Base-by-base conservation (phyloP, 2,888 invertebrate species). In the Platerodrilus igneus region DNA sequence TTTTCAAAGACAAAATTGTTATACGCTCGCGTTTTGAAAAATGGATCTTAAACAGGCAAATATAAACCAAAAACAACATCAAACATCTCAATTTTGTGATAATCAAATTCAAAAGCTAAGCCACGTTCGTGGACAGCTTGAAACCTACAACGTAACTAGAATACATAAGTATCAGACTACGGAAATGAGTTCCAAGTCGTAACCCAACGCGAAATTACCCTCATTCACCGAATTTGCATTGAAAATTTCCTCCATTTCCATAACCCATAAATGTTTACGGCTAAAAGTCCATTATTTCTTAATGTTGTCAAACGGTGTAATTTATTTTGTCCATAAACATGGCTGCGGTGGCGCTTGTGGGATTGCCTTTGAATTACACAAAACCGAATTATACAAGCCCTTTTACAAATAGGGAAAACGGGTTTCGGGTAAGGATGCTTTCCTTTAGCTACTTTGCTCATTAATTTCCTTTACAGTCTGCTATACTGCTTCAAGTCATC, bases 241-340 rank as follows among this genome's bases (percentile, higher is more conserved):
- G 47, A 47, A 53, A 51, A 52, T 51, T 50, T 43, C 46, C 45
- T 31, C 44, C 27, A 54, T 53, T 53, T 55, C 54, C 56, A 55
- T 56, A 55, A 57, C 48, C 50, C 50, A 53, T 56, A 56, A 57
- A 55, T 56, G 47, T 47, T 49, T 49, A 49, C 49, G 44, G 32
- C 31, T 29, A 30, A 35, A 29, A 35, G 36, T 43, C 43, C 43
- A 45, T 45, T 48, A 45, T 48, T 48, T 45, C 37, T 41, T 45
- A 45, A 48, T 47, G 37, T 38, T 43, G 45, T 43, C 43, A 42
- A 41, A 48, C 36, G 36, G 32, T 36, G 40, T 43, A 43, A 48
- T 48, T 46, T 46, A 48, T 45, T 38, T 34, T 33, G 41, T 40
- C 37, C 30, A 37, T 37, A 37, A 37, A 37, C 30, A 30, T 23